Evolutionary conservation across 2,113 vertebrate genomes (phyloP), one percentile per base, ranked within the genome.

Genomic region (Thomomys bottae): DNA sequence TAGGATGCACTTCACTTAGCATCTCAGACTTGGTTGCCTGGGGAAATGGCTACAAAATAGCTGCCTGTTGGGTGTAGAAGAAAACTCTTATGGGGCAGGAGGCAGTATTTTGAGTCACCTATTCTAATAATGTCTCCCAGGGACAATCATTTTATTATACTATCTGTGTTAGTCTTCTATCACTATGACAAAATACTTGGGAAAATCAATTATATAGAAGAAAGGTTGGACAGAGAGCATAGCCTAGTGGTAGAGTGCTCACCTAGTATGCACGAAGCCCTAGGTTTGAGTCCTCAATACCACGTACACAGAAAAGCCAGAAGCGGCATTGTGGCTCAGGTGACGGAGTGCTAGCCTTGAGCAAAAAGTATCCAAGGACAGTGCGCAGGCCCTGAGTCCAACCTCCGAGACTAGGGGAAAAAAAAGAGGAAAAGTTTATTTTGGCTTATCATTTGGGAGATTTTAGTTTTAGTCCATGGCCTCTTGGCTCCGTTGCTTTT

Each of bases 21-120:
- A 45, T 77, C 61, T 88, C 40, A 94, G 75, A 71, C 70, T 88
- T 34, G 11, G 34, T 73, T 85, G 78, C 36, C 70, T 86, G 9
- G 32, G 45, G 86, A 88, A 87, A 64, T 63, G 8, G 23, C 57
- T 84, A 40, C 59, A 82, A 77, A 84, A 78, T 30, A 66, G 15
- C 14, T 85, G 30, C 24, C 38, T 77, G 4, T 2, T 71, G 24
- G 3, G 0, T 14, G 14, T 23, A 12, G 36, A 32, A 36, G 59
- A 92, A 91, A 84, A 0, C 17, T 70, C 9, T 81, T 72, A 15
- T 17, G 30, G 9, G 30, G 2, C 34, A 92, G 54, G 24, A 71
- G 17, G 36, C 54, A 89, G 28, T 63, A 54, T 23, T 54, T 66
- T 76, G 36, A 10, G 8, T 61, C 23, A 36, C 9, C 68, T 76